Conservation (phyloP, 2,888 invertebrate genomes). For the Eupelmus urozonus region DNA sequence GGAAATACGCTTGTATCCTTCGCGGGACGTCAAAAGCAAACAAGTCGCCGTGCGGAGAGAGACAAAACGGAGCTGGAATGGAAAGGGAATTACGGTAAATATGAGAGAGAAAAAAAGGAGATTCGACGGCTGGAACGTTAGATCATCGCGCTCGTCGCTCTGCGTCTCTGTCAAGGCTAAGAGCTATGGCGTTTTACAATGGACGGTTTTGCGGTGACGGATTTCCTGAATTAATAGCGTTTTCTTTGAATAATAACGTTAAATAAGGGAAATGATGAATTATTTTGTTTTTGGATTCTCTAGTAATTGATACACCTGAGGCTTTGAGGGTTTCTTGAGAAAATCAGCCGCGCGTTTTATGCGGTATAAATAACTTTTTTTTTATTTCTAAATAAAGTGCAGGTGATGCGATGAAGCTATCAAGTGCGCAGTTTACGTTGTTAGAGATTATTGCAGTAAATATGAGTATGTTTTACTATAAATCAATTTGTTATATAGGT, state of each 20-base stretch:
- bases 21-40: constrained; percentile 11
- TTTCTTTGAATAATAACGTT: constrained; percentile 39
- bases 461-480: too few relatives aligned
- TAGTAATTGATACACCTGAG: too few relatives aligned
- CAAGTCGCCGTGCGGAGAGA: neutral
- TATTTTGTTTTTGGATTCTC: neutral
- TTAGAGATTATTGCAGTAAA: too few relatives aligned
- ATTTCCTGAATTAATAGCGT: constrained; percentile 44
- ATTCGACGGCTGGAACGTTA: constrained; percentile 22
- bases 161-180: too few relatives aligned
- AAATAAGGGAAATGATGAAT: constrained; percentile 35
- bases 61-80: neutral
- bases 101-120: constrained; percentile 36
- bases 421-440: too few relatives aligned
- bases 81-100: constrained; percentile 42
- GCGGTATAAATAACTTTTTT: too few relatives aligned
- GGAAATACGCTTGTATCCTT: constrained; percentile 1
- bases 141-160: constrained; percentile 23
- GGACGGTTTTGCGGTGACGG: constrained; percentile 25
- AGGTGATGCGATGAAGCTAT: too few relatives aligned
- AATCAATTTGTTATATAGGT: too few relatives aligned
- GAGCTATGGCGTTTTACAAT: constrained; percentile 16
- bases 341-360: too few relatives aligned
- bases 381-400: too few relatives aligned
- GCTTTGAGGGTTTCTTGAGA: too few relatives aligned